A percentile compares a stretch with the other conserved stretches of the same genome.
Conservation (phyloP, 2,888 invertebrate genomes). For the Zeuzera pyrina region DNA sequence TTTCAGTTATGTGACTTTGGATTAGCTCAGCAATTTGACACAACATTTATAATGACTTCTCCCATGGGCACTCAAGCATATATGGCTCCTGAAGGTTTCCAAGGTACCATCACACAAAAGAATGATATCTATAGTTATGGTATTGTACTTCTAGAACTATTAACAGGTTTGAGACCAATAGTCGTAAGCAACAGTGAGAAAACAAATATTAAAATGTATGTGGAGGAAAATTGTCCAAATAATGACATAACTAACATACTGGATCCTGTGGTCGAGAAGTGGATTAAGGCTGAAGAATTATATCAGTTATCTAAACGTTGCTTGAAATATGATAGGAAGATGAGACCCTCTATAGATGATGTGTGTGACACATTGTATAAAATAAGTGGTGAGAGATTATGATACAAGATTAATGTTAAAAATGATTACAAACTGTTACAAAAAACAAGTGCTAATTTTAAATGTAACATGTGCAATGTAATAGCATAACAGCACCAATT, state of each 20-base stretch:
- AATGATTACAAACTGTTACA: too few relatives aligned
- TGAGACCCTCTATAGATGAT: slow-evolving; percentile 72
- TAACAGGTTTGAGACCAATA: slow-evolving; percentile 79
- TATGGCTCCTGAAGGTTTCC: slow-evolving; percentile 83
- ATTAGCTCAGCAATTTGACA: slow-evolving; percentile 73
- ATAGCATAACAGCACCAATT: too few relatives aligned
- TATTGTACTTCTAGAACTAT: slow-evolving; percentile 80
- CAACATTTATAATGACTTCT: slow-evolving; percentile 60
- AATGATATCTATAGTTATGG: slow-evolving; percentile 85
- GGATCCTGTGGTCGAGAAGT: slow-evolving; percentile 69
- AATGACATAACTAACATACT: slow-evolving; percentile 66
- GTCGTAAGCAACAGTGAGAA: slow-evolving; percentile 69
- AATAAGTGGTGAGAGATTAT: slow-evolving; percentile 20
- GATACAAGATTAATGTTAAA: not conserved
- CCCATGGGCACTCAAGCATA: slow-evolving; percentile 81
- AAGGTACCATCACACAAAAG: slow-evolving; percentile 80
- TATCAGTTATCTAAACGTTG: slow-evolving; percentile 72
- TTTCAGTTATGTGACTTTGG: slow-evolving; percentile 85
- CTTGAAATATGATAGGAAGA: slow-evolving; percentile 65
- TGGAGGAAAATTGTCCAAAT: slow-evolving; percentile 66
- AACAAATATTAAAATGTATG: slow-evolving; percentile 50
- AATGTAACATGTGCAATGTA: too few relatives aligned
- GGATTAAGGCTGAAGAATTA: slow-evolving; percentile 65
- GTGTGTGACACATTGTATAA: slow-evolving; percentile 48
- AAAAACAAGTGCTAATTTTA: too few relatives aligned